Evolutionary conservation across 2,888 invertebrate genomes (phyloP), one percentile per base, ranked within the genome.

Genomic region (Zonitis immaculata): DNA sequence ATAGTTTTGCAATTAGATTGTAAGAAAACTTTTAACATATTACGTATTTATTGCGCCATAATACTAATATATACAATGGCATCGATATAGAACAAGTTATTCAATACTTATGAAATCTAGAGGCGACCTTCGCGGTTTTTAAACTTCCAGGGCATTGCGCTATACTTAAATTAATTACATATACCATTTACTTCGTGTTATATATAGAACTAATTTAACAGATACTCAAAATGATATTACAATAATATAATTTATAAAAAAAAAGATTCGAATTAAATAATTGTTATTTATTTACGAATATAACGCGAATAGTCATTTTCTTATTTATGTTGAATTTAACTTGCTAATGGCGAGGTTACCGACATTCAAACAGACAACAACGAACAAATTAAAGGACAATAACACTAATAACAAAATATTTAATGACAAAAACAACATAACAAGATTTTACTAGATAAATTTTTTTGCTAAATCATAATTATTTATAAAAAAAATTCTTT

Each of bases 121-220:
- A 45, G 32, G 51, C 60, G 64, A 65, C 65, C 64, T 65, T 65
- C 65, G 65, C 65, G 65, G 64, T 58, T 65, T 64, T 65, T 64
- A 63, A 59, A 61, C 64, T 65, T 65, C 61, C 64, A 65, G 65
- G 65, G 65, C 65, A 65, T 65, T 65, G 64, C 65, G 65, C 63
- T 62, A 63, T 50, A 61, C 57, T 57, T 56, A 56, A 59, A 53
- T 54, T 62, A 59, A 59, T 59, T 59, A 54, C 51, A 54, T 54
- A 53, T 58, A 51, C 56, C 54, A 57, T 59, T 56, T 58, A 56
- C 56, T 55, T 48, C 39, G 51, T 51, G 48, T n/a, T n/a, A n/a
- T n/a, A 50, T 54, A 48, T 51, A 47, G 32, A 54, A 50, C 47
- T n/a, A 42, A 42, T 50, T 39, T 11, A 35, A 47, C 14, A 18